These are phyloP conservation scores for Typhlichthys subterraneus DNA, from an alignment of 2,797 vertebrate genomes.

Conservation along the genomic window DNA sequence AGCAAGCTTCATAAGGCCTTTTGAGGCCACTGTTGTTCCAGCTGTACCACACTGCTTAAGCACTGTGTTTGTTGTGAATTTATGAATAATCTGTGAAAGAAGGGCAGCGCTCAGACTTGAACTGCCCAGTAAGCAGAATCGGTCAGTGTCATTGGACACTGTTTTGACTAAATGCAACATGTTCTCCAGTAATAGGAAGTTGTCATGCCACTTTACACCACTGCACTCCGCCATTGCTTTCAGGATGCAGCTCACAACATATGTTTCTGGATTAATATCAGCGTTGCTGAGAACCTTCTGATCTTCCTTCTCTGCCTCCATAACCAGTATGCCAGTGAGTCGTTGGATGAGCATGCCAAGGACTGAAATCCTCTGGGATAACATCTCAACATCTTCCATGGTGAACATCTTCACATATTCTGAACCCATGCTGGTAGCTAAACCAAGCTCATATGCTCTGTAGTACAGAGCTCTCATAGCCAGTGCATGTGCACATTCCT, in stretches of 20 bases:
- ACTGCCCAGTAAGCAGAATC: background rate
- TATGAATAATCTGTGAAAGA: background rate
- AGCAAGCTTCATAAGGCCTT: background rate
- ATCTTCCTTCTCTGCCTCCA: background rate
- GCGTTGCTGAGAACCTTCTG: background rate
- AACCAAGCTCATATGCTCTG: background rate
- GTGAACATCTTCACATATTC: background rate
- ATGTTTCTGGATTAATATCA: background rate
- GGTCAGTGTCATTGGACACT: background rate
- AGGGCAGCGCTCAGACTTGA: background rate
- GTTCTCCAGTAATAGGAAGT: background rate
- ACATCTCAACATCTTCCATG: background rate
- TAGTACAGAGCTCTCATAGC: background rate
- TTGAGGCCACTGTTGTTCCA: background rate
- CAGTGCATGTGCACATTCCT: background rate
- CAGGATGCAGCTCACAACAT: background rate
- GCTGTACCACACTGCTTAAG: background rate
- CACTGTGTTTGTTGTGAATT: background rate
- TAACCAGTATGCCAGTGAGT: background rate
- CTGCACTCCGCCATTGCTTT: background rate
- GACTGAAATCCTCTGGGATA: background rate
- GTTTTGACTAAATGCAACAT: background rate
- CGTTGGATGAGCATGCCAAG: background rate
- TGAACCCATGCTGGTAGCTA: background rate
- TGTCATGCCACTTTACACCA: background rate